Evolutionary conservation across 2,113 vertebrate species (phyloP), one percentile per base, ranked within the genome.

Genomic region (Plecotus auritus): DNA sequence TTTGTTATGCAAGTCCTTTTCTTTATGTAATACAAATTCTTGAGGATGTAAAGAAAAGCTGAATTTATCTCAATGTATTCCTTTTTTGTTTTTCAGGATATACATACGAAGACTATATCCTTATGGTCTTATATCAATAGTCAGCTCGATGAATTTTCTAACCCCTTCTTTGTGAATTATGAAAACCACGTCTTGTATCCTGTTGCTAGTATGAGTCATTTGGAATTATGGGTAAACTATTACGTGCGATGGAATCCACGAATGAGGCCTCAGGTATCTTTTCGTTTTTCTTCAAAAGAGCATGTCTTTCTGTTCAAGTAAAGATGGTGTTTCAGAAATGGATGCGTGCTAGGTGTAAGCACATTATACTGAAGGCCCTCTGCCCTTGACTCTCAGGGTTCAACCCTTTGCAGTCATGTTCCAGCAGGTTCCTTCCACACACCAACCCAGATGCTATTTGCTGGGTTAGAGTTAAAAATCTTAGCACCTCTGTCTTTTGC

Each of bases 91-190:
- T 47, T 97, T 90, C 90, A 99, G 99, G 99, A 99, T 92, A 89
- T 99, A 72, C 98, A 98, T 89, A 98, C 98, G 92, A 99, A 98
- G 97, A 99, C 99, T 0, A 14, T 99, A 40, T 99, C 99, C 1
- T 97, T 99, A 69, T 99, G 99, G 99, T 99, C 99, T 73, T 99
- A 99, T 64, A 97, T 99, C 80, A 99, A 99, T 98, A 99, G 99
- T 96, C 99, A 99, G 74, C 91, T 98, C 0, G 99, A 99, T 88
- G 99, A 99, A 96, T 99, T 99, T 98, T 99, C 98, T 90, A 99
- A 99, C 96, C 99, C 99, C 11, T 99, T 99, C 97, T 99, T 99
- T 23, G 99, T 99, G 10, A 99, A 99, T 97, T 99, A 99, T 56
- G 98, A 99, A 96, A 98, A 99, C 97, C 99, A 99, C 0, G 99